These are phyloP conservation scores for Heliconius aoede DNA, from an alignment of 2,888 invertebrate species.

Conservation along the genomic window DNA sequence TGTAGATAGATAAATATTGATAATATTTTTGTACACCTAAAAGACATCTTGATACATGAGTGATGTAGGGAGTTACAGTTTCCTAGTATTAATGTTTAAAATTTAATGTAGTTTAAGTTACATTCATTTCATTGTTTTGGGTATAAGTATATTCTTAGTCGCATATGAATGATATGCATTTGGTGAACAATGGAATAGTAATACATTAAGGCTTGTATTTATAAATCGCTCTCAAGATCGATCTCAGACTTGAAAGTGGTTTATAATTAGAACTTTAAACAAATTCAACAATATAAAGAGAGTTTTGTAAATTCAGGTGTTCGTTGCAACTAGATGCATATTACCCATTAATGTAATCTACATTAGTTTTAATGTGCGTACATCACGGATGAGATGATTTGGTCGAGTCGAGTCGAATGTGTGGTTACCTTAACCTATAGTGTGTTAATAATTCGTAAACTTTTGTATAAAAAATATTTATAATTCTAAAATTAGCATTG, in stretches of 20 bases:
- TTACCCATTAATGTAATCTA: slow-evolving; percentile 55
- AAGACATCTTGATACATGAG: slow-evolving; percentile 62
- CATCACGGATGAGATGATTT: slow-evolving; percentile 64
- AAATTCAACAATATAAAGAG: neutral
- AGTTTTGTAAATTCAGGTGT: neutral
- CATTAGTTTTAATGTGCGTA: slow-evolving; percentile 64
- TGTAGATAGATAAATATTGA: slow-evolving; percentile 54
- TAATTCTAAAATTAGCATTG: slow-evolving; percentile 1
- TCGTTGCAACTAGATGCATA: neutral
- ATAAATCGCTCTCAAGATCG: too few species aligned
- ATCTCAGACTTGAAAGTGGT: too few species aligned
- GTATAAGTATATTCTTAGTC: slow-evolving; percentile 5
- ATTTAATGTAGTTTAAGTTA: slow-evolving; percentile 38
- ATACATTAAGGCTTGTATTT: neutral
- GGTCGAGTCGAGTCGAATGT: slow-evolving; percentile 60
- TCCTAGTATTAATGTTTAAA: slow-evolving; percentile 37
- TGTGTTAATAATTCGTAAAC: slow-evolving; percentile 47
- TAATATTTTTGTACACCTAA: slow-evolving; percentile 79
- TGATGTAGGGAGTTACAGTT: slow-evolving; percentile 50
- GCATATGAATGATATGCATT: slow-evolving; percentile 3
- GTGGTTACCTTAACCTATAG: slow-evolving; percentile 64
- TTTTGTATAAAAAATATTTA: slow-evolving; percentile 42
- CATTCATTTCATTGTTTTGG: slow-evolving; percentile 18
- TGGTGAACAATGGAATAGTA: neutral
- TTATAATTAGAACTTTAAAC: neutral